Conservation (phyloP, 2,888 invertebrate genomes). For the Gastracanthus pulcherrimus region DNA sequence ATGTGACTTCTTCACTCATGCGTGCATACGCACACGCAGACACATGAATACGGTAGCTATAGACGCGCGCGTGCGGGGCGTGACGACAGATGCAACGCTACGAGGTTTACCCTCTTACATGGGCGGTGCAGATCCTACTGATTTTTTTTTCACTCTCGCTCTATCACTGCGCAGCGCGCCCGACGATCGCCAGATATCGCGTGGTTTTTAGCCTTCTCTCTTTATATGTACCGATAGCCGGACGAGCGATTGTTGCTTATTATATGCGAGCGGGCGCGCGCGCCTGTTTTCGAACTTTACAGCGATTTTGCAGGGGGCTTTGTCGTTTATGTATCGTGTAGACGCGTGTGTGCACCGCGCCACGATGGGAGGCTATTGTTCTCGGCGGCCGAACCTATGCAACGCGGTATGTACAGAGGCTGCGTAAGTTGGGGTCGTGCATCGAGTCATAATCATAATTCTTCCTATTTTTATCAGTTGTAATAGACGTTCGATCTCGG, state of each 20-base stretch:
- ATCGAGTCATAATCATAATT: slow-evolving; percentile 55
- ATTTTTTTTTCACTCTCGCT: slow-evolving; percentile 66
- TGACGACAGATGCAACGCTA: slow-evolving; percentile 76
- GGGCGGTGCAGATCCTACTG: slow-evolving; percentile 66
- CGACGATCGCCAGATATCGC: not conserved
- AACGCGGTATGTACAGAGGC: slow-evolving; percentile 9
- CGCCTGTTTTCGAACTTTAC: slow-evolving; percentile 54
- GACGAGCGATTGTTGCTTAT: too few species aligned
- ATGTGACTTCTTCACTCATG: slow-evolving; percentile 66
- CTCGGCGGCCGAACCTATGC: too few species aligned
- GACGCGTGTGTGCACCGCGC: not conserved
- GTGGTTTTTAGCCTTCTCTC: not conserved
- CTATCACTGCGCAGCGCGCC: slow-evolving; percentile 19
- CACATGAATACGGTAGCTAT: slow-evolving; percentile 30
- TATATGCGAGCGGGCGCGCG: slow-evolving; percentile 31
- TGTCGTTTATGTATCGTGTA: too few species aligned
- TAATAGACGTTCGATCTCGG: slow-evolving; percentile 35
- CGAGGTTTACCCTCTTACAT: slow-evolving; percentile 71
- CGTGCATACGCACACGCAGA: slow-evolving; percentile 22
- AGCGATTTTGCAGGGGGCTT: slow-evolving; percentile 47
- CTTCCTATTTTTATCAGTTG: slow-evolving; percentile 52
- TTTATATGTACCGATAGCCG: not conserved
- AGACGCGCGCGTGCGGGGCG: slow-evolving; percentile 67
- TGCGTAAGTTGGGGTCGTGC: slow-evolving; percentile 8
- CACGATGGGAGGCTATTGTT: slow-evolving; percentile 35